These are phyloP conservation scores for Xenopus laevis DNA, from an alignment of 2,113 vertebrate species.

Conservation along the genomic window DNA sequence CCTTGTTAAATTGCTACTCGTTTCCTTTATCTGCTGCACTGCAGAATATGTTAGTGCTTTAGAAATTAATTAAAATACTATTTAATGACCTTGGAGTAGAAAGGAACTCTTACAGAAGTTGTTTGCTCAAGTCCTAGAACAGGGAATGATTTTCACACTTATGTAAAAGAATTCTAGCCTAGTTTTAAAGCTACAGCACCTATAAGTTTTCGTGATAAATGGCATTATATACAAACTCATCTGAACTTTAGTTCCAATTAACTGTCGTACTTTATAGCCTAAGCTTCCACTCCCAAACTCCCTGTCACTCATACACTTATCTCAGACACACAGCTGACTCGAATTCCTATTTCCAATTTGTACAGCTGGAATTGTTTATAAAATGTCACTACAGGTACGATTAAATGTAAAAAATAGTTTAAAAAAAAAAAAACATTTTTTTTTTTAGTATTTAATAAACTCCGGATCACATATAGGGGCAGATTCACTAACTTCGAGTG, in stretches of 20 bases:
- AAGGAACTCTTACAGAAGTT: too few relatives aligned
- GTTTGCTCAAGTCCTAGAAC: too few relatives aligned
- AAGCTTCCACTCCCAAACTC: constrained; percentile 29
- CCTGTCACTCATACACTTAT: constrained; percentile 41
- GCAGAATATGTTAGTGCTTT: too few relatives aligned
- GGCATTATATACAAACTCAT: constrained; percentile 32
- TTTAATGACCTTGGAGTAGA: too few relatives aligned
- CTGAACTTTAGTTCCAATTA: constrained; percentile 25
- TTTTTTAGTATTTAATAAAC: constrained; percentile 28
- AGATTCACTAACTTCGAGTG: too few relatives aligned
- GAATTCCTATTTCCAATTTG: constrained; percentile 44
- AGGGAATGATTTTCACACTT: too few relatives aligned
- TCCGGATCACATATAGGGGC: constrained; percentile 38
- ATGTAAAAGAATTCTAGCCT: not conserved
- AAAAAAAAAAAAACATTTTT: constrained; percentile 8
- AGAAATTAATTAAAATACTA: too few relatives aligned
- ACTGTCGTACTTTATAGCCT: constrained; percentile 33
- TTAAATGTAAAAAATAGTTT: constrained; percentile 14
- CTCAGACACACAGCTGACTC: constrained; percentile 39
- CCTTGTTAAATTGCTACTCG: too few relatives aligned
- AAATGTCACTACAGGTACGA: constrained; percentile 23
- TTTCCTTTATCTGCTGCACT: too few relatives aligned
- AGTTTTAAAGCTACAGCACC: not conserved
- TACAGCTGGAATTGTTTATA: constrained; percentile 35
- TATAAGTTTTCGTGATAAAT: constrained; percentile 35